phyloP scores from a whole-genome alignment of 2,797 vertebrate genomes.

The Neosilurus hyrtlii region DNA sequence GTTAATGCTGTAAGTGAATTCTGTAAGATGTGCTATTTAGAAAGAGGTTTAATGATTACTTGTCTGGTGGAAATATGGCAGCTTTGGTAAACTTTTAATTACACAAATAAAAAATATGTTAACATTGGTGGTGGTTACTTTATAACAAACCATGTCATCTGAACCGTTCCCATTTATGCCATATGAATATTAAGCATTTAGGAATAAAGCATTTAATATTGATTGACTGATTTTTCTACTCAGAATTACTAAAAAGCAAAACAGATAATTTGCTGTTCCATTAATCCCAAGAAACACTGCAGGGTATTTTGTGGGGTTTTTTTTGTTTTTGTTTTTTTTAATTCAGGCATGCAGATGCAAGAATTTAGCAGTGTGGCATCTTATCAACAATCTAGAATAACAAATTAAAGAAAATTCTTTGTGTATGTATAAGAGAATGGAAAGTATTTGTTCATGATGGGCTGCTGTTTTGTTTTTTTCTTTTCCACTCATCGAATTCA shows the following conservation, averaged over 20 bases:
- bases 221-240: not conserved
- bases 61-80: not conserved
- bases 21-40: not conserved
- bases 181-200: not conserved
- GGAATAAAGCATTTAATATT: not conserved
- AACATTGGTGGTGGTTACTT: not conserved
- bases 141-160: not conserved
- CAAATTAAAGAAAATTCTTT: slow-evolving; percentile 9
- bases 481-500: slow-evolving; percentile 58
- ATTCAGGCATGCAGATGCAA: slow-evolving; percentile 20
- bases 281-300: slow-evolving; percentile 1
- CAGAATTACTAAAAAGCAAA: slow-evolving; percentile 11
- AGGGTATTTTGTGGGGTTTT: not conserved
- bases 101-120: not conserved
- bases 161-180: not conserved
- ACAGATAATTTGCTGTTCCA: not conserved
- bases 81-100: not conserved
- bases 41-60: not conserved
- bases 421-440: slow-evolving; percentile 32
- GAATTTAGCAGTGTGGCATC: not conserved
- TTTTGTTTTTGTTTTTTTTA: not conserved
- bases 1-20: slow-evolving; percentile 11
- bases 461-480: slow-evolving; percentile 73
- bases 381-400: slow-evolving; percentile 17
- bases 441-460: slow-evolving; percentile 58